phyloP scores from a whole-genome alignment of 2,888 invertebrate genomes.

The Enchytraeus crypticus region DNA sequence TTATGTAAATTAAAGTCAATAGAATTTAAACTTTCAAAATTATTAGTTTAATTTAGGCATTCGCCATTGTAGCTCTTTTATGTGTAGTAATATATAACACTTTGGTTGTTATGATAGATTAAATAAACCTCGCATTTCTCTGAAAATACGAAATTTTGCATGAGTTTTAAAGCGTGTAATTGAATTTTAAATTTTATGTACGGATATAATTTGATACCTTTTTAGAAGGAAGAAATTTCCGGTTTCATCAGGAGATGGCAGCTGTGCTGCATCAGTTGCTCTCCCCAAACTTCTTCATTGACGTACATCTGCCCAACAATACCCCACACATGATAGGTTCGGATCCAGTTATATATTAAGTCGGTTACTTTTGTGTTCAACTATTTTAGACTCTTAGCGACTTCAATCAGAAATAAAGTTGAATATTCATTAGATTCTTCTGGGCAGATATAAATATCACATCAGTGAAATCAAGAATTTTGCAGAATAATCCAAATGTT shows the following conservation, averaged over 20 bases:
- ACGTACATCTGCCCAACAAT: constrained; percentile 14
- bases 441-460: background rate
- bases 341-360: background rate
- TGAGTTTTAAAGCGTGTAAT: background rate
- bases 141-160: background rate
- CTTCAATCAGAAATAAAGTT: background rate
- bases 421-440: background rate
- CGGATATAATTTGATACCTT: background rate
- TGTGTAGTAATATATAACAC: too few species aligned
- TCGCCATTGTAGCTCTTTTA: background rate
- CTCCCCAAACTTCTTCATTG: constrained; percentile 11
- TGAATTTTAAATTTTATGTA: background rate
- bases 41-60: background rate
- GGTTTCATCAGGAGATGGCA: constrained; percentile 21
- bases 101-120: too few species aligned
- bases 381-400: too few species aligned
- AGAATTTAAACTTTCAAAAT: too few species aligned
- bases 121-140: too few species aligned
- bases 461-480: too few species aligned
- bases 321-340: constrained; percentile 28
- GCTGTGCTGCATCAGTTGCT: constrained; percentile 19
- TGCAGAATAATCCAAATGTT: too few species aligned
- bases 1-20: too few species aligned
- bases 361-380: too few species aligned
- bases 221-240: constrained; percentile 32